A percentile compares a stretch with the other conserved stretches of the same genome.
Conservation (phyloP, 2,888 invertebrate genomes). For the Acrobasis repandana region DNA sequence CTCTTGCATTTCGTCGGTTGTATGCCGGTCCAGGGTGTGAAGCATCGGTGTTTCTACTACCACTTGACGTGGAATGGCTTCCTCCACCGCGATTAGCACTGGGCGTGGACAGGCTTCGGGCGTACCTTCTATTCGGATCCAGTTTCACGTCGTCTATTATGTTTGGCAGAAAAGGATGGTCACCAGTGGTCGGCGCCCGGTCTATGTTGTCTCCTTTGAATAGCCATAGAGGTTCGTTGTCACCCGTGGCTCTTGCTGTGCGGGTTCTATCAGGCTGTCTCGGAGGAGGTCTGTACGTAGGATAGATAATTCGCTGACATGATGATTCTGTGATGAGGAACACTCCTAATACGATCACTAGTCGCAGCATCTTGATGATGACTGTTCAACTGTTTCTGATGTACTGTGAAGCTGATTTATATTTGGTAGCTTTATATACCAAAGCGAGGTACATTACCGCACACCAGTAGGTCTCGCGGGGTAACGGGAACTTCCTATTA, state of each 20-base stretch:
- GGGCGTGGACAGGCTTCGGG: slow-evolving; percentile 45
- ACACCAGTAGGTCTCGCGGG: too few relatives aligned
- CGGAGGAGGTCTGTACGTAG: slow-evolving; percentile 27
- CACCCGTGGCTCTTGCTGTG: slow-evolving; percentile 36
- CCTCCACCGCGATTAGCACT: slow-evolving; percentile 45
- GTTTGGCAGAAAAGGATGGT: slow-evolving; percentile 40
- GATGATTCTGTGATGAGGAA: slow-evolving; percentile 15
- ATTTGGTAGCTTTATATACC: too few relatives aligned
- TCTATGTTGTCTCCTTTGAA: slow-evolving; percentile 36
- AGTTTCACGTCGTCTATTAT: slow-evolving; percentile 38
- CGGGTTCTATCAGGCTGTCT: slow-evolving; percentile 34
- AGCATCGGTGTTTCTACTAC: slow-evolving; percentile 34
- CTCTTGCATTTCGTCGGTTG: slow-evolving; percentile 30
- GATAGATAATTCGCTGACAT: slow-evolving; percentile 17
- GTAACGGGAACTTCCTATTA: too few relatives aligned
- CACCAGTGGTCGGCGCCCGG: slow-evolving; percentile 39
- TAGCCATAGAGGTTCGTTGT: slow-evolving; percentile 39
- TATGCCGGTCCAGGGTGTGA: slow-evolving; percentile 29
- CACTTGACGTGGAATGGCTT: slow-evolving; percentile 36
- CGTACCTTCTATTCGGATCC: slow-evolving; percentile 34
- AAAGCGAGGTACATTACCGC: too few relatives aligned
- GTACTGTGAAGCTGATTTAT: too few relatives aligned
- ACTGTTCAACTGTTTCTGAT: too few relatives aligned
- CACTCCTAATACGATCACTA: slow-evolving; percentile 14
- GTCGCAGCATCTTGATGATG: slow-evolving; percentile 14